Evolutionary conservation across 2,797 vertebrate species (phyloP).

Genomic region (Lutjanus argentimaculatus): DNA sequence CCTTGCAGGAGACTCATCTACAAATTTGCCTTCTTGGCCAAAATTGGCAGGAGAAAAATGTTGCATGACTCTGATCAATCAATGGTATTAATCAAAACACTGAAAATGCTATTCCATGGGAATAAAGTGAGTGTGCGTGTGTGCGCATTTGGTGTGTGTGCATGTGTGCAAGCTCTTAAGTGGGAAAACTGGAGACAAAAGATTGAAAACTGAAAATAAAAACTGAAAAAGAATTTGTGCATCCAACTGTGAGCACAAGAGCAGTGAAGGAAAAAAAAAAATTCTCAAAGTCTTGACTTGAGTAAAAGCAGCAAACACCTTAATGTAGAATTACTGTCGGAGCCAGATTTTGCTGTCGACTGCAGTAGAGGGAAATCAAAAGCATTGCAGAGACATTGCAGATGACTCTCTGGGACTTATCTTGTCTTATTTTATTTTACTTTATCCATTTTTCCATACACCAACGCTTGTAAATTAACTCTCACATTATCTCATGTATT

Average conservation of each 20-base stretch:
- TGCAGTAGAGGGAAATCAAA: background rate
- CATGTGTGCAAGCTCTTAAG: background rate
- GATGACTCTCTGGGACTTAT: background rate
- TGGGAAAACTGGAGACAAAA: background rate
- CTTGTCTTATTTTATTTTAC: background rate
- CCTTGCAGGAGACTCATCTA: slow-evolving; percentile 3
- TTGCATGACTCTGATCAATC: slow-evolving; percentile 26
- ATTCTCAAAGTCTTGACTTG: background rate
- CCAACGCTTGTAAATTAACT: background rate
- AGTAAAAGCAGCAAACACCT: slow-evolving; percentile 3
- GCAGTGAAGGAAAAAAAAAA: background rate
- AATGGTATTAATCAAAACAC: slow-evolving; percentile 32
- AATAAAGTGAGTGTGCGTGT: background rate
- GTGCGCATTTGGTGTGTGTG: background rate
- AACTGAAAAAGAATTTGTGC: slow-evolving; percentile 13
- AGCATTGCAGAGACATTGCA: background rate
- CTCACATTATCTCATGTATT: background rate
- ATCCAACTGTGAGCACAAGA: slow-evolving; percentile 23
- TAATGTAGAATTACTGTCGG: background rate
- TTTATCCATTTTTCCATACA: background rate
- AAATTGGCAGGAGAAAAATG: slow-evolving; percentile 8
- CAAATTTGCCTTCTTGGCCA: slow-evolving; percentile 10
- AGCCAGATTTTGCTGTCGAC: background rate
- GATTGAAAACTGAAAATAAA: slow-evolving; percentile 27
- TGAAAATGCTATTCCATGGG: background rate